phyloP scores from a whole-genome alignment of 2,113 vertebrate genomes.

The Seriola rivoliana region DNA sequence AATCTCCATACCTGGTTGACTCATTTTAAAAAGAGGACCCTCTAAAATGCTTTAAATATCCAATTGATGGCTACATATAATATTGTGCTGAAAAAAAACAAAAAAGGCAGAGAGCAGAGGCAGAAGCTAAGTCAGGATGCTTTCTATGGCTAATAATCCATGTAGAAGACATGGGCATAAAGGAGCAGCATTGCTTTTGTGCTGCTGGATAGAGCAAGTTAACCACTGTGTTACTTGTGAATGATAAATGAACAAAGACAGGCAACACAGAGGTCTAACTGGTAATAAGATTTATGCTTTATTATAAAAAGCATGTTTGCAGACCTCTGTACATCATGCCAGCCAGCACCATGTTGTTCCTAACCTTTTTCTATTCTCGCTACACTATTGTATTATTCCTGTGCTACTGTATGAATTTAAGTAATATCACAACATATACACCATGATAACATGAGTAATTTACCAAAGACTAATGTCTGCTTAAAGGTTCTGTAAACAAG shows the following conservation, averaged over 20 bases:
- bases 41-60: neutral
- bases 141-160: neutral
- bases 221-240: too few relatives aligned
- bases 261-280: neutral
- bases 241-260: neutral
- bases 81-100: neutral
- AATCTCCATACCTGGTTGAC: neutral
- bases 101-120: neutral
- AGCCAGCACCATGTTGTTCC: neutral
- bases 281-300: neutral
- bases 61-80: neutral
- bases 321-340: neutral
- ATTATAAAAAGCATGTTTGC: neutral
- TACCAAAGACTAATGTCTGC: too few relatives aligned
- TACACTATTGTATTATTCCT: too few relatives aligned
- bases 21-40: neutral
- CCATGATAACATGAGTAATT: too few relatives aligned
- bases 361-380: neutral
- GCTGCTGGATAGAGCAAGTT: too few relatives aligned
- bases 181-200: too few relatives aligned
- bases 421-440: too few relatives aligned
- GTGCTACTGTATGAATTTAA: too few relatives aligned
- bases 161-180: neutral
- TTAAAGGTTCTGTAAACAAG: too few relatives aligned
- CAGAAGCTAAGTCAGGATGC: neutral